A percentile compares a stretch with the other conserved stretches of the same genome.
phyloP scores from a whole-genome alignment of 2,797 vertebrate species.

The Phataginus tricuspis region DNA sequence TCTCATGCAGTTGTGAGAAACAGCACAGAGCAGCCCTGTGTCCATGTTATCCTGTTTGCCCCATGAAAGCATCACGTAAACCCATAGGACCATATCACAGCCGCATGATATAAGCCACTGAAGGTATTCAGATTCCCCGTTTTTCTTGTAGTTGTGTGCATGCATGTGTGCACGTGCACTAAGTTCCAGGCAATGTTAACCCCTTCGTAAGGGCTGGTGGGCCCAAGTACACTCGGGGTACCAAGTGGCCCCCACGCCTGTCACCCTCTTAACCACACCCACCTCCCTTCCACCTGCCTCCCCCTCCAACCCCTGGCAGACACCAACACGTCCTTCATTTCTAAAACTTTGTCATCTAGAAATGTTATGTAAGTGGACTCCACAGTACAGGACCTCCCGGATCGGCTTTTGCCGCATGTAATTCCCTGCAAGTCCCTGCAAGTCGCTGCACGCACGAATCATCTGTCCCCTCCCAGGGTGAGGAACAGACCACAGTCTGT shows the following conservation, averaged over 20 bases:
- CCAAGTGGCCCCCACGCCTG: background rate
- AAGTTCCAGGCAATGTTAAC: fast-evolving
- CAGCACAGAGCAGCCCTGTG: fast-evolving
- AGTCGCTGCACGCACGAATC: fast-evolving
- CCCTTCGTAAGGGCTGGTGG: fast-evolving
- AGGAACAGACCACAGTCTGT: fast-evolving
- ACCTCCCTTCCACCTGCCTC: fast-evolving
- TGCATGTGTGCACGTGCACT: fast-evolving
- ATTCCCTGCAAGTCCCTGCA: fast-evolving
- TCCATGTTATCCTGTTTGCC: fast-evolving
- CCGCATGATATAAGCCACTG: fast-evolving
- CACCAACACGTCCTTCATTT: background rate
- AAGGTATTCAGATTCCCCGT: fast-evolving
- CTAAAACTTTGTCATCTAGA: background rate
- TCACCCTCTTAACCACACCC: fast-evolving
- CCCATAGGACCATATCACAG: no score
- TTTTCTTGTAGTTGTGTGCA: fast-evolving
- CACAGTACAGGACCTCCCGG: fast-evolving
- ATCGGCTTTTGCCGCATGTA: fast-evolving
- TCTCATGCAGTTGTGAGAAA: background rate
- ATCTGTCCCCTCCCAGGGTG: fast-evolving
- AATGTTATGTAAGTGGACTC: no score
- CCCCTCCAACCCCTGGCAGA: no score
- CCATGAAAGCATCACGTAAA: fast-evolving
- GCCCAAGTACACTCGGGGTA: fast-evolving